Percentiles rank a stretch among this genome's conserved stretches.
Conservation (phyloP, 2,113 vertebrate genomes). For the Natator depressus region DNA sequence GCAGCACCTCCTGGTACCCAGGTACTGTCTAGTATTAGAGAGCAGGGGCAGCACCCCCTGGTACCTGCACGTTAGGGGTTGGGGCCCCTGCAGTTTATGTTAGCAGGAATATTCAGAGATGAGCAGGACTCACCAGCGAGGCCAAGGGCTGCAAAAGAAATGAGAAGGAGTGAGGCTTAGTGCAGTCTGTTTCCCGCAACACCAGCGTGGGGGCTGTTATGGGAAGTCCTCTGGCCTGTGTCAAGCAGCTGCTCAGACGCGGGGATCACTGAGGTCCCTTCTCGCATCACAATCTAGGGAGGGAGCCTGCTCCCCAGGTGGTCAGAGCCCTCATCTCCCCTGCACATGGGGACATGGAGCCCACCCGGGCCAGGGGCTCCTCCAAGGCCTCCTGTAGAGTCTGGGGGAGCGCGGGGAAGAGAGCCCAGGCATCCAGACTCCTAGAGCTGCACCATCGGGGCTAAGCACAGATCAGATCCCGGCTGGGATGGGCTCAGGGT, state of each 20-base stretch:
- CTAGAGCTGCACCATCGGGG: not conserved
- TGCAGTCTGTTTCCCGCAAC: not conserved
- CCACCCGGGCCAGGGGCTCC: not conserved
- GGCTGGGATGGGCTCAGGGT: not conserved
- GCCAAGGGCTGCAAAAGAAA: not conserved
- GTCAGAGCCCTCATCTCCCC: not conserved
- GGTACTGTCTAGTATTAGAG: too few species aligned
- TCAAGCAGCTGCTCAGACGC: not conserved
- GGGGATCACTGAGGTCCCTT: not conserved
- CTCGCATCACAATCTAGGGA: not conserved
- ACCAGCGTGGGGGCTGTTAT: not conserved
- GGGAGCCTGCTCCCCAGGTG: not conserved
- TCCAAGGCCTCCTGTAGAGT: not conserved
- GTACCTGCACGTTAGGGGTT: not conserved
- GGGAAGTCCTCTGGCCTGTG: not conserved
- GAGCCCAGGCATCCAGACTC: not conserved
- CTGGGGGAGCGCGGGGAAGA: not conserved
- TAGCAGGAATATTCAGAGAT: not conserved
- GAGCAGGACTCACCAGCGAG: not conserved
- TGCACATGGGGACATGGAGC: not conserved
- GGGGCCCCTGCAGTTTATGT: not conserved
- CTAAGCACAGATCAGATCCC: not conserved
- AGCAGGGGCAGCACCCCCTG: not conserved
- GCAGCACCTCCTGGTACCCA: too few species aligned
- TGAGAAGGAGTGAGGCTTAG: not conserved